Percentiles rank a stretch among this genome's conserved stretches.
Evolutionary conservation across 2,113 vertebrate species (phyloP).

Genomic region (Beaufortia kweichowensis): DNA sequence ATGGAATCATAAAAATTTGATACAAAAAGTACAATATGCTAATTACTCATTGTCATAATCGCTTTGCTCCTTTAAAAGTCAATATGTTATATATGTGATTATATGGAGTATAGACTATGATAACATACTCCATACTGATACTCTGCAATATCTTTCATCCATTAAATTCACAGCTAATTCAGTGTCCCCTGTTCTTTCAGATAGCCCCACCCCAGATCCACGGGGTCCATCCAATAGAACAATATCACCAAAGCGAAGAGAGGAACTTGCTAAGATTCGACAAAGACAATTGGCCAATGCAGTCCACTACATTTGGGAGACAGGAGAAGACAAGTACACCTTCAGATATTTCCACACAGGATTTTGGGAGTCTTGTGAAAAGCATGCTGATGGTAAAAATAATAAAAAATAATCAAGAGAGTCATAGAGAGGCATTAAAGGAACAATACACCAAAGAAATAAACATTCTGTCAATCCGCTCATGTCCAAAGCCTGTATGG

Average conservation of each 20-base stretch:
- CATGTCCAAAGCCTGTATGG: not conserved
- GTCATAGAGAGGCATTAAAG: not conserved
- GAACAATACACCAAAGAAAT: too few relatives aligned
- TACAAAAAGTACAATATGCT: too few relatives aligned
- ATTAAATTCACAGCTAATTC: constrained; percentile 1
- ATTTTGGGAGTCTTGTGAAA: constrained; percentile 84
- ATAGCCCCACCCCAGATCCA: constrained; percentile 72
- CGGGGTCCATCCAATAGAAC: constrained; percentile 64
- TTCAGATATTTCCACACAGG: constrained; percentile 84
- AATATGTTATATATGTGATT: too few relatives aligned
- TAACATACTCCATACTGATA: too few relatives aligned
- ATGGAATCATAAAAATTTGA: too few relatives aligned
- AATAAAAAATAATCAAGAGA: not conserved
- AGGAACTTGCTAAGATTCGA: constrained; percentile 71
- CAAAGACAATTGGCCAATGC: constrained; percentile 74
- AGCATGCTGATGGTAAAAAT: constrained; percentile 72
- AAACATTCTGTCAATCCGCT: too few relatives aligned
- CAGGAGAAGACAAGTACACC: constrained; percentile 81
- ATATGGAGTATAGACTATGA: too few relatives aligned
- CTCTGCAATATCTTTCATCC: not conserved
- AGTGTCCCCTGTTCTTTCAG: constrained; percentile 54
- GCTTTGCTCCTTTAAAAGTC: too few relatives aligned
- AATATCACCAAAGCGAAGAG: constrained; percentile 66
- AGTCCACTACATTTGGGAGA: constrained; percentile 86
- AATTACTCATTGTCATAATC: too few relatives aligned